Conservation (phyloP, 2,888 invertebrate genomes). For the Zele albiditarsus region DNA sequence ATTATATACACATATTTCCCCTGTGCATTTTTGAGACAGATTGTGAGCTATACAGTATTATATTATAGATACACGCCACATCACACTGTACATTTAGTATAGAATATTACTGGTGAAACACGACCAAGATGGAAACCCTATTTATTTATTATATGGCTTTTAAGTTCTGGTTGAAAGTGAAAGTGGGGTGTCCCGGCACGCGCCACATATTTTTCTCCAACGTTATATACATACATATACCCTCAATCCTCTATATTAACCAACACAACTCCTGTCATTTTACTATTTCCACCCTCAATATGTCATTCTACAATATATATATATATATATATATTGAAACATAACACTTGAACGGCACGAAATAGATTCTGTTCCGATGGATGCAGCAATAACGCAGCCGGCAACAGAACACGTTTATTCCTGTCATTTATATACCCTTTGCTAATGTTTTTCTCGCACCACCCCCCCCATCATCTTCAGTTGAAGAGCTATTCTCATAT, state of each 20-base stretch:
- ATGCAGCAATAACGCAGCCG: slow-evolving; percentile 1
- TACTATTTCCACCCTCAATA: not conserved
- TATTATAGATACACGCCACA: not conserved
- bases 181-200: slow-evolving; percentile 67
- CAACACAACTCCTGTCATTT: slow-evolving; percentile 42
- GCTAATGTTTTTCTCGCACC: slow-evolving; percentile 3
- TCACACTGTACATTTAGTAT: not conserved
- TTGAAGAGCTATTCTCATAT: no score
- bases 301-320: slow-evolving; percentile 9
- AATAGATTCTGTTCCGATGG: not conserved
- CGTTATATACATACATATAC: slow-evolving; percentile 28
- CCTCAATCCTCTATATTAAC: slow-evolving; percentile 44
- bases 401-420: not conserved
- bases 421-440: not conserved
- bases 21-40: slow-evolving; percentile 38
- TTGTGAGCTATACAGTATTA: not conserved
- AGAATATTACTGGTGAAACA: slow-evolving; percentile 48
- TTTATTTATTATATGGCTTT: slow-evolving; percentile 69
- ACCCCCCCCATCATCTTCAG: not conserved
- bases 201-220: slow-evolving; percentile 58
- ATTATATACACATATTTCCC: slow-evolving; percentile 25
- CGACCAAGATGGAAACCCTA: slow-evolving; percentile 69
- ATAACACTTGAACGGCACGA: not conserved
- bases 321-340: not conserved
- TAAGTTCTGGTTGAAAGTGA: slow-evolving; percentile 61